Conservation (phyloP, 2,797 vertebrate species). For the Malurus leucopterus region DNA sequence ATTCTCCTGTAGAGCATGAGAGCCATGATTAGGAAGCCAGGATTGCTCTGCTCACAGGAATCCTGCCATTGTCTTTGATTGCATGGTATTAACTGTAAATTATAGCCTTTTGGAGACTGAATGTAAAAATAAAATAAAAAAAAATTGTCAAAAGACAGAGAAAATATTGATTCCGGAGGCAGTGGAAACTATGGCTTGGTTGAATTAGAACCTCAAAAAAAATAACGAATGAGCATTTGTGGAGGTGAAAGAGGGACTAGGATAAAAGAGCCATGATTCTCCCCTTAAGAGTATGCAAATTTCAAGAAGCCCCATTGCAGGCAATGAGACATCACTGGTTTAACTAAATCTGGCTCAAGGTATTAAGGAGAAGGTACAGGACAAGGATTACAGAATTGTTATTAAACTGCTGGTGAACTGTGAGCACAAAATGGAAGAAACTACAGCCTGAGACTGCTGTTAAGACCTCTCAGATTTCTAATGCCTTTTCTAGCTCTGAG, state of each 20-base stretch:
- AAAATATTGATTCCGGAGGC: slow-evolving; percentile 68
- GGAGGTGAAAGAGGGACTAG: not conserved
- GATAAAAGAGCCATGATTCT: not conserved
- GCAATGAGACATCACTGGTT: not conserved
- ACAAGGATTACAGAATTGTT: not conserved
- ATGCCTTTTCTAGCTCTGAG: not conserved
- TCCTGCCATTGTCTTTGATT: slow-evolving; percentile 75
- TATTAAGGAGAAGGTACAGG: not conserved
- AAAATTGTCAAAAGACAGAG: slow-evolving; percentile 75
- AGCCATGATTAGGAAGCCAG: slow-evolving; percentile 65
- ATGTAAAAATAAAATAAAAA: slow-evolving; percentile 72
- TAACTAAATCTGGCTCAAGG: not conserved
- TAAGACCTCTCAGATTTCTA: not conserved
- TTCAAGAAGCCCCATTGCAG: not conserved
- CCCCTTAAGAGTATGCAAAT: not conserved
- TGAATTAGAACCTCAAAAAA: slow-evolving; percentile 69
- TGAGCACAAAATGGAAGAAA: not conserved
- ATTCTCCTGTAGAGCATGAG: slow-evolving; percentile 37
- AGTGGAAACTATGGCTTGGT: slow-evolving; percentile 61
- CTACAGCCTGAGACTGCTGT: not conserved
- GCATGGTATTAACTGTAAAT: slow-evolving; percentile 75
- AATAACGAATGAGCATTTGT: slow-evolving; percentile 33
- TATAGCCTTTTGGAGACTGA: slow-evolving; percentile 71
- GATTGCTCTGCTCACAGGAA: slow-evolving; percentile 57
- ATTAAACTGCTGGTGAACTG: not conserved